Conservation (phyloP, 2,888 invertebrate genomes). For the Dioctria rufipes region DNA sequence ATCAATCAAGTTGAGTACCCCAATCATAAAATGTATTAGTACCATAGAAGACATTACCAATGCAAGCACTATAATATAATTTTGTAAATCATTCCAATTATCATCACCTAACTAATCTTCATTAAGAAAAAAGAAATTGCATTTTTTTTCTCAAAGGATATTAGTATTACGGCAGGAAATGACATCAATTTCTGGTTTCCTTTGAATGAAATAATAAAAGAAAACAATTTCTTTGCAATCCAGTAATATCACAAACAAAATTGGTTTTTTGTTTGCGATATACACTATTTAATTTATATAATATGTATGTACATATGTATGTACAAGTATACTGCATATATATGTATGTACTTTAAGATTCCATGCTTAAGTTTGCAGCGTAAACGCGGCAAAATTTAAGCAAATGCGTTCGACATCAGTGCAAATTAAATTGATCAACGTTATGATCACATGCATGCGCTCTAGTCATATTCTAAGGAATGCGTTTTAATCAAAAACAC, state of each 20-base stretch:
- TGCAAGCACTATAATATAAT: constrained; percentile 12
- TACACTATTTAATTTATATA: too few relatives aligned
- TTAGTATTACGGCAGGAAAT: constrained; percentile 24
- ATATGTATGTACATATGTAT: too few relatives aligned
- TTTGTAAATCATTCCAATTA: constrained; percentile 30
- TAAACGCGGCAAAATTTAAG: constrained; percentile 24
- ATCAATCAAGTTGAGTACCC: too few relatives aligned
- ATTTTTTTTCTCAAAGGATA: neutral
- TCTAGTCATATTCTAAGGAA: constrained; percentile 30
- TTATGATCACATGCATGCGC: constrained; percentile 17
- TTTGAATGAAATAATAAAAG: constrained; percentile 21
- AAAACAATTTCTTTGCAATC: constrained; percentile 25
- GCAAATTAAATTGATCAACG: constrained; percentile 37
- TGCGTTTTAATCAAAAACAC: constrained; percentile 49
- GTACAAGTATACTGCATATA: too few relatives aligned
- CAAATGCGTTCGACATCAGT: constrained; percentile 13
- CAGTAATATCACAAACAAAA: constrained; percentile 2
- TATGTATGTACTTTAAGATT: too few relatives aligned
- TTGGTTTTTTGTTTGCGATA: too few relatives aligned
- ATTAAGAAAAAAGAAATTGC: constrained; percentile 1
- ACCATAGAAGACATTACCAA: neutral
- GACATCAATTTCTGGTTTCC: constrained; percentile 10
- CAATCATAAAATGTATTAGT: too few relatives aligned
- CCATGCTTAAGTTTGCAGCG: too few relatives aligned
- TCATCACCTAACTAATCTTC: constrained; percentile 37